Evolutionary conservation across 2,113 vertebrate genomes (phyloP).

Genomic region (Rynchops niger): DNA sequence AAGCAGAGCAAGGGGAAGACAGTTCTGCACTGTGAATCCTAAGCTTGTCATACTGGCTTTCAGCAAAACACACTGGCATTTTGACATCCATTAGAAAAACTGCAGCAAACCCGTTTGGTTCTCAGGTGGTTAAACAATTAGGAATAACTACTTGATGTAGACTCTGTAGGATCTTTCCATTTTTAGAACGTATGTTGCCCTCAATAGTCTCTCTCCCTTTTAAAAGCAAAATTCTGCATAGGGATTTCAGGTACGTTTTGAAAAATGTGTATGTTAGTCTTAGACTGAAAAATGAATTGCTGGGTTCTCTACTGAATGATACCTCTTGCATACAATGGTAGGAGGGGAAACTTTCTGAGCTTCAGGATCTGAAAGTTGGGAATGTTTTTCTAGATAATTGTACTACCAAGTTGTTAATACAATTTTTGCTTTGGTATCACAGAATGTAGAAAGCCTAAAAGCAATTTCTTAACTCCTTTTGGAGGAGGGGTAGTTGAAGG

Average conservation of each 20-base stretch:
- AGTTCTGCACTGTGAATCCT: not conserved
- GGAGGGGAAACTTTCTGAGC: not conserved
- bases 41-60: not conserved
- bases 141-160: not conserved
- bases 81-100: not conserved
- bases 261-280: not conserved
- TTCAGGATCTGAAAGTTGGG: not conserved
- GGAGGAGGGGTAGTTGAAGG: not conserved
- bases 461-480: not conserved
- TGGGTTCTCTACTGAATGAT: not conserved
- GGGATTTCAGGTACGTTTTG: not conserved
- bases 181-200: not conserved
- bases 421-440: not conserved
- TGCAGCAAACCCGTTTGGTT: not conserved
- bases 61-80: not conserved
- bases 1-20: not conserved
- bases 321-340: not conserved
- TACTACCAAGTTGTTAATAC: not conserved
- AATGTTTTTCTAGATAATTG: not conserved
- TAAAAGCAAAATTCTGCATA: not conserved
- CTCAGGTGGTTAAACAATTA: not conserved
- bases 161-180: not conserved
- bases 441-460: not conserved
- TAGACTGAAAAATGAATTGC: not conserved
- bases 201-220: not conserved